A percentile compares a stretch with the other conserved stretches of the same genome.
Evolutionary conservation across 2,888 invertebrate genomes (phyloP).

Genomic region (Erpobdella octoculata): DNA sequence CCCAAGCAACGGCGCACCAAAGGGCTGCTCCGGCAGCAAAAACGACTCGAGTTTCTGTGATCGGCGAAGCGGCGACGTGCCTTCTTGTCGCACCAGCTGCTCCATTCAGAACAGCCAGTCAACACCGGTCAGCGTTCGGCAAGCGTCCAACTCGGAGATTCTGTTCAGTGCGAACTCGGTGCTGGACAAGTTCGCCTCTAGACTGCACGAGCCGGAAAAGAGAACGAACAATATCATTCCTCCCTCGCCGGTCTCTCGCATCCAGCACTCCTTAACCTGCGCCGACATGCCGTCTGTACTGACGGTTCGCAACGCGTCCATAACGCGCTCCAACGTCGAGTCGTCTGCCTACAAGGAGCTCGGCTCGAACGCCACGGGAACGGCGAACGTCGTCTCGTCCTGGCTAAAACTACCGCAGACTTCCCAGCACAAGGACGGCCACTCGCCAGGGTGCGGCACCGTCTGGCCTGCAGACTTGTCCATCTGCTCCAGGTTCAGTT

Average conservation of each 20-base stretch:
- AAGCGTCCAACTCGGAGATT: conserved; percentile 8
- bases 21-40: background rate
- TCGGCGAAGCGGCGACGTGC: background rate
- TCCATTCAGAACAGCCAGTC: background rate
- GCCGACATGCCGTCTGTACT: background rate
- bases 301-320: conserved; percentile 1
- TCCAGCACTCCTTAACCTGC: conserved; percentile 18
- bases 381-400: conserved; percentile 13
- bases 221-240: background rate
- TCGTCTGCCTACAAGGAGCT: background rate
- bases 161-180: background rate
- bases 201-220: background rate
- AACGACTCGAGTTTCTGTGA: background rate
- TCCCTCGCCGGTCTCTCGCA: background rate
- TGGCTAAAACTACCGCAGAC: conserved; percentile 26
- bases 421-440: conserved; percentile 16
- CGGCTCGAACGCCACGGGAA: background rate
- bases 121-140: background rate
- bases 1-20: background rate
- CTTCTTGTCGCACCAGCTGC: background rate
- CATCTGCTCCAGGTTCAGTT: conserved; percentile 10
- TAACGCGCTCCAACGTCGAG: background rate
- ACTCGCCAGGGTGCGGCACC: conserved; percentile 13
- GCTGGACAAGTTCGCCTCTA: background rate
- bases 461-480: conserved; percentile 21